Percentiles rank a stretch among this genome's conserved stretches.
Evolutionary conservation across 2,888 invertebrate species (phyloP).

Genomic region (Pyrocoelia pectoralis): DNA sequence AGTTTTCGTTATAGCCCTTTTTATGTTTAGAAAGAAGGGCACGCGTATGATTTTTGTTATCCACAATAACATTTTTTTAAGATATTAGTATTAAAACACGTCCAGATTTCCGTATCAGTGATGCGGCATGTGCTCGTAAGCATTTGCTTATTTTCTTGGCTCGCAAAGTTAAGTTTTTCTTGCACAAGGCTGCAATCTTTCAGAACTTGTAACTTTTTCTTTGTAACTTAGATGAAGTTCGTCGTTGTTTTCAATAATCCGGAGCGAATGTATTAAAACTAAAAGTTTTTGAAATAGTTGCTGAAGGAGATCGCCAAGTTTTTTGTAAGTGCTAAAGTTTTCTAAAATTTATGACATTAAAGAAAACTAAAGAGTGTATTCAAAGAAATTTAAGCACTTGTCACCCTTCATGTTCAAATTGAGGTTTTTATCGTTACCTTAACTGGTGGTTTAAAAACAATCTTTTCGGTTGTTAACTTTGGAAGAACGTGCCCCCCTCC

Average conservation of each 20-base stretch:
- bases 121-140: too few species aligned
- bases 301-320: not conserved
- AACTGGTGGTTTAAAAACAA: too few species aligned
- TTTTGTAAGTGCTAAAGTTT: not conserved
- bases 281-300: not conserved
- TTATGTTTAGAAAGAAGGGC: not conserved
- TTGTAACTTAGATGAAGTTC: constrained; percentile 1
- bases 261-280: not conserved
- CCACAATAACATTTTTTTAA: not conserved
- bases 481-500: too few species aligned
- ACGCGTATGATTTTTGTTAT: not conserved
- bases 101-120: too few species aligned
- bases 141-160: not conserved
- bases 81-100: not conserved
- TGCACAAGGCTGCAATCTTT: not conserved
- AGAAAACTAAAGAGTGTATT: not conserved
- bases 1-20: not conserved
- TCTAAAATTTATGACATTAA: not conserved
- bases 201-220: not conserved
- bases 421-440: too few species aligned
- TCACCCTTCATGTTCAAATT: too few species aligned
- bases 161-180: not conserved
- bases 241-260: constrained; percentile 1
- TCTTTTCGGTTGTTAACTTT: too few species aligned
- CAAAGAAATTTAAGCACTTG: not conserved